Evolutionary conservation across 1,140 invertebrate species (phyloP).

Genomic region (Akabosia matsudoensis): DNA sequence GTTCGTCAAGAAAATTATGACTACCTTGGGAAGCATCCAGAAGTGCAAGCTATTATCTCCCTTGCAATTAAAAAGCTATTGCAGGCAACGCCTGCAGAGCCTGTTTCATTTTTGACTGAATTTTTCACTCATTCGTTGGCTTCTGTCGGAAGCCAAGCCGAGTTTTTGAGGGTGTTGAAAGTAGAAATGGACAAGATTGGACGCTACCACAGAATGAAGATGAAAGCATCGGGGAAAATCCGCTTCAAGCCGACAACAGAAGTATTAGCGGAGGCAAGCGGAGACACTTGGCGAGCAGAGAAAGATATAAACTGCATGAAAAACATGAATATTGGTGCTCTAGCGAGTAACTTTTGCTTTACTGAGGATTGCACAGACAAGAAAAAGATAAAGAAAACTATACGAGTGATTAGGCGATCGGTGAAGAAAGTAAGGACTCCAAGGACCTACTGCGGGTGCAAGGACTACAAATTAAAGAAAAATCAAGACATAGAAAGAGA

Average conservation of each 20-base stretch:
- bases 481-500: background rate
- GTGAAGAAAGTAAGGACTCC: conserved; percentile 16
- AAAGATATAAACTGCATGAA: conserved; percentile 1
- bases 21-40: conserved; percentile 28
- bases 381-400: background rate
- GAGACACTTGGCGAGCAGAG: background rate
- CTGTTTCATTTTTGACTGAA: conserved; percentile 10
- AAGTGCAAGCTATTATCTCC: conserved; percentile 25
- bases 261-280: background rate
- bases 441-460: conserved; percentile 30
- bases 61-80: conserved; percentile 15
- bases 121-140: conserved; percentile 19
- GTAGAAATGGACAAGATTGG: conserved; percentile 7
- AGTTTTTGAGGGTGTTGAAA: conserved; percentile 2
- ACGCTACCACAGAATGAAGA: conserved; percentile 7
- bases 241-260: background rate
- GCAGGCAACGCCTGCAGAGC: background rate
- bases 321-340: background rate
- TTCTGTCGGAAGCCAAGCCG: too few species aligned
- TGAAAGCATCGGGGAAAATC: background rate
- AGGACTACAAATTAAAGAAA: conserved; percentile 18
- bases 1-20: conserved; percentile 30
- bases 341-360: conserved; percentile 12
- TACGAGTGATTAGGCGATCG: background rate
- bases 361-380: background rate